Base-by-base conservation (phyloP, 2,888 invertebrate species). In the Phrixothrix hirtus region DNA sequence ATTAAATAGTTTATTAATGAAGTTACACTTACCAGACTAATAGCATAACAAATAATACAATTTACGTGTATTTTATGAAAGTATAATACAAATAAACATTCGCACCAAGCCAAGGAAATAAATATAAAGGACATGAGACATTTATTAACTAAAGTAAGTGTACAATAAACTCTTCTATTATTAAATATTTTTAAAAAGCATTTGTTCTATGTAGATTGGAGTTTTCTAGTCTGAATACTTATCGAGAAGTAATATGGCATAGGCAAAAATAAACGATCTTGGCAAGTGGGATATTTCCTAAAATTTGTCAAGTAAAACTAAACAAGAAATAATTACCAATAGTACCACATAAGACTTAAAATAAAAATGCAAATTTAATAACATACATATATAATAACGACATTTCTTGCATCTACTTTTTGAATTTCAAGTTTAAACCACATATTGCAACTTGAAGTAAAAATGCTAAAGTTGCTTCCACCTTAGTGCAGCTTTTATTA, bases 11-110 rank as follows among this genome's bases (percentile, higher is more conserved):
- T 49, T 49, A 49, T 49, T 44, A 47, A 60, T 66, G 63, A 68
- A 65, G 57, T 64, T 68, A 69, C 68, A 69, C 66, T 68, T 68
- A 68, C 67, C 68, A 67, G 62, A 62, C 68, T 67, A 66, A 67
- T 61, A 68, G 68, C 67, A 60, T 64, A 69, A 64, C 62, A 62
- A 61, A 66, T 60, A 61, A 65, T 61, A 63, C 54, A 54, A 25
- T 42, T 37, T 35, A 34, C 15, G 51, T 51, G 51, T 67, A 55
- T 62, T 65, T 65, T 65, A 63, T 64, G 62, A 67, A 58, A 60
- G 26, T 65, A 69, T 68, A 63, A 62, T 69, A 69, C 68, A 68
- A 47, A 66, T 65, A 61, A 66, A 67, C 66, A 67, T 61, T 59
- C 59, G 66, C 67, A 66, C 59, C 61, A 64, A 67, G 65, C 64